phyloP scores from a whole-genome alignment of 2,888 invertebrate species.

The Silvanus unidentatus region DNA sequence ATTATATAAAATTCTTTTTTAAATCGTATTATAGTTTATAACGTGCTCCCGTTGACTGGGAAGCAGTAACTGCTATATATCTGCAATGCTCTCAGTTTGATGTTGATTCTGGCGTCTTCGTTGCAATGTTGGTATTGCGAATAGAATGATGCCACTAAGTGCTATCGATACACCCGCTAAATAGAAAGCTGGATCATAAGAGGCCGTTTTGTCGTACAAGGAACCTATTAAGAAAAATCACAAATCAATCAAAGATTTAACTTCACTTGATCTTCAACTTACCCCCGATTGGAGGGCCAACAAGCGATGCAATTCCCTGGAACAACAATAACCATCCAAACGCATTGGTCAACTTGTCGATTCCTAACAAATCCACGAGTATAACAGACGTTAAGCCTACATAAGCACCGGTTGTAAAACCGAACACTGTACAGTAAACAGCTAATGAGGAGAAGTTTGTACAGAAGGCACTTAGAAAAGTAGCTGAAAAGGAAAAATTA shows the following conservation, averaged over 20 bases:
- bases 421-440: conserved; percentile 74
- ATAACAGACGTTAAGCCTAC: conserved; percentile 96
- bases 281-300: conserved; percentile 94
- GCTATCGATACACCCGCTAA: conserved; percentile 82
- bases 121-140: conserved; percentile 71
- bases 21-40: conserved; percentile 13
- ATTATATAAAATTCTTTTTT: conserved; percentile 3
- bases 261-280: conserved; percentile 31
- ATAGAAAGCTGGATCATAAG: conserved; percentile 83
- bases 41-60: conserved; percentile 7
- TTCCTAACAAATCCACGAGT: conserved; percentile 87
- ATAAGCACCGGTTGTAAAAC: conserved; percentile 90
- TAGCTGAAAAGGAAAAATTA: conserved; percentile 53
- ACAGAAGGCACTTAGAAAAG: conserved; percentile 73
- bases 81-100: conserved; percentile 16
- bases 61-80: conserved; percentile 35
- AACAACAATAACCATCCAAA: conserved; percentile 89
- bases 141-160: conserved; percentile 82
- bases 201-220: conserved; percentile 69
- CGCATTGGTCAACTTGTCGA: conserved; percentile 87
- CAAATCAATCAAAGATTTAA: neutral
- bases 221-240: conserved; percentile 56
- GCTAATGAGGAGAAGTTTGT: conserved; percentile 66
- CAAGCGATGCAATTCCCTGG: conserved; percentile 88
- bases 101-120: conserved; percentile 39